Evolutionary conservation across 2,797 vertebrate species (phyloP), one percentile per base, ranked within the genome.

Genomic region (Schizopygopsis malacanthus): DNA sequence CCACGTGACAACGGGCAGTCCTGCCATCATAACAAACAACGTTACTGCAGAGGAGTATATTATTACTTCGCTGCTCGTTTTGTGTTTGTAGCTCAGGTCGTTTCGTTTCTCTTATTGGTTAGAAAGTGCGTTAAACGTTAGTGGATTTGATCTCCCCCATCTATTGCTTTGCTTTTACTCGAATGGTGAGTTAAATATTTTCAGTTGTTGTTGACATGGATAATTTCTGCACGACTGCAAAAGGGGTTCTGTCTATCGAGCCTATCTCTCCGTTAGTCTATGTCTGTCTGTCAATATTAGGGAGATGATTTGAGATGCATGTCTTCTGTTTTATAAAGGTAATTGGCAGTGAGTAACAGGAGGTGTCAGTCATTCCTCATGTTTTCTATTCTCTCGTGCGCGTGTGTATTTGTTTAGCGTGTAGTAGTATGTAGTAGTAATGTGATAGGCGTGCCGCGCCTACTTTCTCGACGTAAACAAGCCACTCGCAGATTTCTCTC

Each of bases 401-500:
- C 25, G 39, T 2, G 84, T 15, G n/a, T 59, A 12, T 13, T 37
- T 33, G 61, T 18, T 45, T n/a, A 13, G 28, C 28, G 85, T 84
- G 45, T 25, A 25, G 50, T 28, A 71, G 45, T 28, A 39, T 63
- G 65, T 20, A 11, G 85, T 85, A 50, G 92, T 89, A 92, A 94
- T 86, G 54, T 87, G 90, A 93, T 86, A 90, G 50, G 63, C 84
- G 82, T 15, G 90, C 94, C 91, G 92, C 94, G 91, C 93, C 93
- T 93, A 93, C 93, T 90, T 87, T 86, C 84, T 90, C 61, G n/a
- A 85, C 90, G 65, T 87, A 93, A 94, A 95, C 93, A 94, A 92
- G 91, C 93, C 91, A 73, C 91, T 90, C 69, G 10, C 75, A n/a
- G 8, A 20, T 47, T 77, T 81, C 25, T 50, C 37, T 43, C 18